Percentiles rank a stretch among this genome's conserved stretches.
phyloP scores from a whole-genome alignment of 2,888 invertebrate genomes.

The Aphidius colemani region DNA sequence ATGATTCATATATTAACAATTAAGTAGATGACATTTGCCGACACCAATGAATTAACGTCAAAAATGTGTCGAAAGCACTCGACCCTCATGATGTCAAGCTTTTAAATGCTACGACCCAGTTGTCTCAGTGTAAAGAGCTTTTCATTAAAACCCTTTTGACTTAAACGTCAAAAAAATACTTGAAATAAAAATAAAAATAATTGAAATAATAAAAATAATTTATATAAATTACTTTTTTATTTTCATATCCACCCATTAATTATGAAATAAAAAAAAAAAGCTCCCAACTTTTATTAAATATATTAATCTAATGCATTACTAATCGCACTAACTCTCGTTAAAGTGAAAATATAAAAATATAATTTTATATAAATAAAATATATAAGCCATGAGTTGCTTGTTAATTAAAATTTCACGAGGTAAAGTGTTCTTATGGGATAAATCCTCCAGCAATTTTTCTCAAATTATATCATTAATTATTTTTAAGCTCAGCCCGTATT shows the following conservation, averaged over 20 bases:
- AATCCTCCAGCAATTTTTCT: slow-evolving; percentile 23
- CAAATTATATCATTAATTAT: slow-evolving; percentile 36
- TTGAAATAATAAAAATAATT: no score
- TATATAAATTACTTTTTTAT: no score
- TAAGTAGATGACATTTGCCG: background rate
- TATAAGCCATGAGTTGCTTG: background rate
- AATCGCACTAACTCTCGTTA: no score
- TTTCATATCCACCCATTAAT: no score
- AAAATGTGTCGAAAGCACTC: slow-evolving; percentile 14
- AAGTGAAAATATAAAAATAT: no score
- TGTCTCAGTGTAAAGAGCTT: slow-evolving; percentile 30
- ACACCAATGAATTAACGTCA: background rate
- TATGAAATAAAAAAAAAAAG: no score
- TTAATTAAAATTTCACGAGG: slow-evolving; percentile 34
- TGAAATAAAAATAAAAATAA: slow-evolving; percentile 1
- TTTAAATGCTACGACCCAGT: slow-evolving; percentile 31
- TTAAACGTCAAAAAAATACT: slow-evolving; percentile 25
- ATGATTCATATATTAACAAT: background rate
- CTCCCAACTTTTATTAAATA: no score
- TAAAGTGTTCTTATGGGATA: slow-evolving; percentile 31
- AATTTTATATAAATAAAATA: background rate
- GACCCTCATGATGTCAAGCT: slow-evolving; percentile 24
- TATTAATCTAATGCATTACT: no score
- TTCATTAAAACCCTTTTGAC: slow-evolving; percentile 25
- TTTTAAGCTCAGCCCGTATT: slow-evolving; percentile 20